Evolutionary conservation across 1,140 invertebrate genomes (phyloP).

Genomic region (Diorhabda carinulata): DNA sequence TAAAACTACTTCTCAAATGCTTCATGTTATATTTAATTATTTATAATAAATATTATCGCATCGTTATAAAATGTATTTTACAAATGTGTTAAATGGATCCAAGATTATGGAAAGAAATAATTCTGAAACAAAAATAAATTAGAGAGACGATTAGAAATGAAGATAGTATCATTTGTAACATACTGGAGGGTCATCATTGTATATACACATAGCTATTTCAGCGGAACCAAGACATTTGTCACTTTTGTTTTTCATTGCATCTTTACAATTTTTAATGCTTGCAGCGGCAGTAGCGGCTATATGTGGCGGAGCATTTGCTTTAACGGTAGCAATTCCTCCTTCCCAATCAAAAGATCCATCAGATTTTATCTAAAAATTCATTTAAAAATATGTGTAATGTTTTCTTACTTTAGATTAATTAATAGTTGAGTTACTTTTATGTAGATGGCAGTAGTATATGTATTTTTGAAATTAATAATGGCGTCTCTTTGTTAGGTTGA

Average conservation of each 20-base stretch:
- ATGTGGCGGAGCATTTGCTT: conserved; percentile 28
- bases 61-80: neutral
- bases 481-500: neutral
- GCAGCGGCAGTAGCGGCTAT: conserved; percentile 21
- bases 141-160: neutral
- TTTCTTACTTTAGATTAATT: neutral
- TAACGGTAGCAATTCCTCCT: conserved; percentile 25
- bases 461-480: neutral
- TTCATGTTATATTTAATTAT: too few species aligned
- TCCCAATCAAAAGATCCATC: conserved; percentile 37
- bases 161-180: neutral
- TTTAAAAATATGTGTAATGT: neutral
- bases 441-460: neutral
- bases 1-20: too few species aligned
- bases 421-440: neutral
- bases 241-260: conserved; percentile 22
- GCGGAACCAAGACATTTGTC: conserved; percentile 13
- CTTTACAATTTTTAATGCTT: conserved; percentile 31
- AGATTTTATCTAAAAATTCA: conserved; percentile 16
- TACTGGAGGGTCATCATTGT: conserved; percentile 15
- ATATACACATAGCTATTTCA: conserved; percentile 16
- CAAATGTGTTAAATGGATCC: neutral
- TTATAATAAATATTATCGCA: neutral
- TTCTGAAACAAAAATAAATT: neutral
- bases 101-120: neutral